Conservation (phyloP, 1,140 invertebrate species). For the Lordiphosa collinella region DNA sequence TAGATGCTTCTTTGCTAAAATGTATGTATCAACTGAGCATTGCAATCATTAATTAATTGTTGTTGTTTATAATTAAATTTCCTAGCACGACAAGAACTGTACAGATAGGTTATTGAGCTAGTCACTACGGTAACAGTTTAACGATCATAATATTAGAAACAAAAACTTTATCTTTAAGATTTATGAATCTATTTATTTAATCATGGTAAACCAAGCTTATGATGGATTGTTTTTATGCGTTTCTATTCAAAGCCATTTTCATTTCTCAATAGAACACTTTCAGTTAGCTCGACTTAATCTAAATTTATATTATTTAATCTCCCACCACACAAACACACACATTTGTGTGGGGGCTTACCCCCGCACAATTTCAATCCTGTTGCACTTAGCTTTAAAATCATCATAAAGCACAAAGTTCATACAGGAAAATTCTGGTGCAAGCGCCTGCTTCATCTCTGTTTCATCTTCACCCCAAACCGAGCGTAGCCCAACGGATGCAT, state of each 20-base stretch:
- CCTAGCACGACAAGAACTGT: no score
- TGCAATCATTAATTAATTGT: no score
- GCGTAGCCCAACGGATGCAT: constrained; percentile 37
- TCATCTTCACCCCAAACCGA: background rate
- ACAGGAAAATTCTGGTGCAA: constrained; percentile 51
- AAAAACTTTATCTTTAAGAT: no score
- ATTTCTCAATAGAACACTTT: background rate
- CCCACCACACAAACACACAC: background rate
- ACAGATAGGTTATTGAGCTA: no score
- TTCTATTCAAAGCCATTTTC: background rate
- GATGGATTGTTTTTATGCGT: no score
- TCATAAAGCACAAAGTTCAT: constrained; percentile 21
- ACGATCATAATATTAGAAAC: no score
- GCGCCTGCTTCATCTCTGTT: background rate
- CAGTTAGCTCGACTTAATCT: background rate
- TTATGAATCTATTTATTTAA: no score
- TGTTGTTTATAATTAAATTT: no score
- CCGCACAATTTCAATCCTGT: background rate
- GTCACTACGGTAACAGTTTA: no score
- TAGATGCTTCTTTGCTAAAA: no score
- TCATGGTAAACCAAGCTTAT: no score
- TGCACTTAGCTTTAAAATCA: constrained; percentile 38
- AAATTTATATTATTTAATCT: constrained; percentile 4
- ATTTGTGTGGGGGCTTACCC: background rate
- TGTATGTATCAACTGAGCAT: no score